Conservation (phyloP, 2,113 vertebrate species). For the Carassius auratus region DNA sequence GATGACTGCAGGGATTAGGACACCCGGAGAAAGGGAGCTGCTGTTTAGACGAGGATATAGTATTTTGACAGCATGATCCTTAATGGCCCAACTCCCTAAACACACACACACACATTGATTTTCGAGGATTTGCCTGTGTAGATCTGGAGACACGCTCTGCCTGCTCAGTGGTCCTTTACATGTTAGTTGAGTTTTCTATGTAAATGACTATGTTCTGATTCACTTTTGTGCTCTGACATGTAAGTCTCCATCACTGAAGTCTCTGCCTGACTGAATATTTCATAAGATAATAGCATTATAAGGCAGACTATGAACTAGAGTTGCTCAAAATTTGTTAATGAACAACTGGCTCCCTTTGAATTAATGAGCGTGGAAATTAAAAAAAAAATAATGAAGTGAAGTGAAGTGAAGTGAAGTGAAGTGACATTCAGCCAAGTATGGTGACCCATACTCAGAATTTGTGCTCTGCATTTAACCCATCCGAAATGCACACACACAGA, state of each 20-base stretch:
- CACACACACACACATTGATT: conserved; percentile 51
- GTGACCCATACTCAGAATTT: no score
- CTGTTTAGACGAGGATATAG: conserved; percentile 73
- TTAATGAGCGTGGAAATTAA: no score
- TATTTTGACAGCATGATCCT: conserved; percentile 69
- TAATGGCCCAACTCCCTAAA: conserved; percentile 22
- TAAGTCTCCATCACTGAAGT: background rate
- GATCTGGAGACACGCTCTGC: conserved; percentile 29
- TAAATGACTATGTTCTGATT: background rate
- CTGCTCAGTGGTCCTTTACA: conserved; percentile 10
- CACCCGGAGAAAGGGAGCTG: conserved; percentile 65
- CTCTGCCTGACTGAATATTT: background rate
- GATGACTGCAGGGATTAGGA: conserved; percentile 70
- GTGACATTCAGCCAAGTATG: no score
- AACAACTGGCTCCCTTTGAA: no score
- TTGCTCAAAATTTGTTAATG: background rate
- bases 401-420: no score
- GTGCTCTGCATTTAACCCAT: no score
- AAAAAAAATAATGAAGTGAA: no score
- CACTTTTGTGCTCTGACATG: background rate
- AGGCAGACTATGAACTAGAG: no score
- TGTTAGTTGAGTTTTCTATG: background rate
- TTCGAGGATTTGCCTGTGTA: conserved; percentile 32
- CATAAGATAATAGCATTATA: no score
- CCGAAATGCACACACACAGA: no score